Conservation (phyloP, 37 sponge, comb jelly and placozoan species). For the Chondrosia reniformis region DNA sequence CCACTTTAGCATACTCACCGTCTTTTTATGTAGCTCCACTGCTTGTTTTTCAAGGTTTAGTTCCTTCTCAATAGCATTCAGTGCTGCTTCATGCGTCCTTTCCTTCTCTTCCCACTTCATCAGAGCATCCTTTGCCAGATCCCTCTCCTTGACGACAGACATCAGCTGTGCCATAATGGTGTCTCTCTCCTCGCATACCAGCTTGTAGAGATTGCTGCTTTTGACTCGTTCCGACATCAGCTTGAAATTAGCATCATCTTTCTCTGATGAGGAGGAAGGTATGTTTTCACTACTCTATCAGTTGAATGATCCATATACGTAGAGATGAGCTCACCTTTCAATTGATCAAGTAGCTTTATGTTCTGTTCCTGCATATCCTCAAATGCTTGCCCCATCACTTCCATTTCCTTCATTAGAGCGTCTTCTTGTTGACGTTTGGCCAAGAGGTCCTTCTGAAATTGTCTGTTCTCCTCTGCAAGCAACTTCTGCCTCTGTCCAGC, state of each 20-base stretch:
- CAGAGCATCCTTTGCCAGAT: slow-evolving; percentile 43
- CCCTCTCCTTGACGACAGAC: slow-evolving; percentile 41
- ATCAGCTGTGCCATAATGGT: slow-evolving; percentile 43
- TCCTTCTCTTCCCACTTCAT: slow-evolving; percentile 83
- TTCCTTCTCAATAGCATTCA: slow-evolving; percentile 74
- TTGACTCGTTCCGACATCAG: slow-evolving; percentile 96
- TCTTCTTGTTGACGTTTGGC: slow-evolving; percentile 74
- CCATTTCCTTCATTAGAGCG: slow-evolving; percentile 90
- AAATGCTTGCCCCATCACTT: slow-evolving; percentile 86
- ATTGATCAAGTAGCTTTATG: slow-evolving; percentile 78
- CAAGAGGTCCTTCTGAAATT: slow-evolving; percentile 54
- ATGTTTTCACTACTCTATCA: neutral
- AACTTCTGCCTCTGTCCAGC: slow-evolving; percentile 27
- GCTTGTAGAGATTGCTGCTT: slow-evolving; percentile 63
- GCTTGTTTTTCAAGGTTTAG: slow-evolving; percentile 71
- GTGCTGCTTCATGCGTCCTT: slow-evolving; percentile 44
- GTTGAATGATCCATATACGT: neutral
- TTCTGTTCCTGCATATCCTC: slow-evolving; percentile 97
- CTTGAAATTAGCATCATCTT: slow-evolving; percentile 97
- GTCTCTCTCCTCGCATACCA: slow-evolving; percentile 75
- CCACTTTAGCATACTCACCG: slow-evolving; percentile 33
- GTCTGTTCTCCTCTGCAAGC: slow-evolving; percentile 50
- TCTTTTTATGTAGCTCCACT: slow-evolving; percentile 80
- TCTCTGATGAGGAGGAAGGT: slow-evolving; percentile 64
- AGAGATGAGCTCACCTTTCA: slow-evolving; percentile 34